Evolutionary conservation across 2,797 vertebrate genomes (phyloP).

Genomic region (Myripristis murdjan): DNA sequence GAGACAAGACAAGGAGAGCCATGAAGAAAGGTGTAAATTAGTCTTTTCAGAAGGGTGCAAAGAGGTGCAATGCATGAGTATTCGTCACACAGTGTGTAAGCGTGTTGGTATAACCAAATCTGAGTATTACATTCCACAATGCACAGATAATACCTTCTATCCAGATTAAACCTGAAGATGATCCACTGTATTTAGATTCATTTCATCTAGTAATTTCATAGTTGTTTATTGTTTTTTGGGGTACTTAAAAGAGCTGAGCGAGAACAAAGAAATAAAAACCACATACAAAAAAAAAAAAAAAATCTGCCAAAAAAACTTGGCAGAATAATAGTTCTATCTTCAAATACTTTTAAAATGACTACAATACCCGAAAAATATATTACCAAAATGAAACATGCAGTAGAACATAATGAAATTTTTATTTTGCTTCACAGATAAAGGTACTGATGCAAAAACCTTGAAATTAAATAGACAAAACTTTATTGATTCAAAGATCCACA

Average conservation of each 20-base stretch:
- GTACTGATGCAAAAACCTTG: background rate
- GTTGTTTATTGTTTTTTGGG: background rate
- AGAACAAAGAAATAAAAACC: too few species aligned
- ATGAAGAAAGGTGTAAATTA: slow-evolving; percentile 79
- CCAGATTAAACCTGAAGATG: slow-evolving; percentile 19
- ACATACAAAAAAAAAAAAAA: too few species aligned
- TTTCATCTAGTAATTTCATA: background rate
- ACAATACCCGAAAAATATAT: too few species aligned
- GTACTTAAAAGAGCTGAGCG: background rate
- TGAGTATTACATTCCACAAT: slow-evolving; percentile 54
- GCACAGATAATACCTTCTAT: slow-evolving; percentile 45
- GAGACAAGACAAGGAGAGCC: slow-evolving; percentile 63
- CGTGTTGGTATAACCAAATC: slow-evolving; percentile 45
- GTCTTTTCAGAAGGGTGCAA: slow-evolving; percentile 74
- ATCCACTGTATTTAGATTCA: background rate
- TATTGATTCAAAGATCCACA: slow-evolving; percentile 19
- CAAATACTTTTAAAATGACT: too few species aligned
- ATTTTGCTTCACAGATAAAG: slow-evolving; percentile 45
- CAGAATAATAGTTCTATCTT: too few species aligned
- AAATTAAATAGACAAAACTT: background rate
- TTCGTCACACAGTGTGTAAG: slow-evolving; percentile 48
- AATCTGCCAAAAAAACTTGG: too few species aligned
- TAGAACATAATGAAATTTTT: slow-evolving; percentile 32
- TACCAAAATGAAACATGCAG: slow-evolving; percentile 1
- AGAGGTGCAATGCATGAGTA: slow-evolving; percentile 63